phyloP scores from a whole-genome alignment of 2,888 invertebrate species.

The Drosophila ustulata region DNA sequence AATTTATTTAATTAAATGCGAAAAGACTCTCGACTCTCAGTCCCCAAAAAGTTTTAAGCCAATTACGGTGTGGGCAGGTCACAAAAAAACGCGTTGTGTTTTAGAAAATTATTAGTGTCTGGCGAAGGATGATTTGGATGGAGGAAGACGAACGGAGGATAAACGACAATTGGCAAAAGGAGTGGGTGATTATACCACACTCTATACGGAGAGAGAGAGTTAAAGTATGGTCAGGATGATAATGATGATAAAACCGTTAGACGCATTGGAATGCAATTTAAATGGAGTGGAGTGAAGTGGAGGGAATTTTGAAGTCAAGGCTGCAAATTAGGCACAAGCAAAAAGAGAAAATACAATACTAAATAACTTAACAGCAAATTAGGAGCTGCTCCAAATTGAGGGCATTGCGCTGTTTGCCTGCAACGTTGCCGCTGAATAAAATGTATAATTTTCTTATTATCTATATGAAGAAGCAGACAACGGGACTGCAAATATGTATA shows the following conservation, averaged over 20 bases:
- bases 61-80: constrained; percentile 44
- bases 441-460: constrained; percentile 82
- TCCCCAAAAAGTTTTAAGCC: constrained; percentile 28
- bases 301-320: constrained; percentile 49
- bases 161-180: constrained; percentile 64
- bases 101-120: constrained; percentile 72
- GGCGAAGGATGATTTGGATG: constrained; percentile 25
- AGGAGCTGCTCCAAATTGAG: constrained; percentile 70
- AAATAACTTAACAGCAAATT: constrained; percentile 79
- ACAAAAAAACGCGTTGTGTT: constrained; percentile 40
- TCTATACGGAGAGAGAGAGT: constrained; percentile 3
- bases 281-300: constrained; percentile 30
- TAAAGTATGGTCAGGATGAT: constrained; percentile 22
- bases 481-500: constrained; percentile 42
- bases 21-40: constrained; percentile 13
- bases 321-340: constrained; percentile 58
- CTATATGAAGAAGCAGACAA: constrained; percentile 67
- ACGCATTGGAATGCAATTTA: constrained; percentile 76
- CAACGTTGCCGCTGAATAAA: constrained; percentile 62
- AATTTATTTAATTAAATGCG: constrained; percentile 71
- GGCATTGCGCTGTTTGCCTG: constrained; percentile 74
- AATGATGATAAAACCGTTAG: constrained; percentile 70
- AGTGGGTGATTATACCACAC: constrained; percentile 57
- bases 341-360: constrained; percentile 49
- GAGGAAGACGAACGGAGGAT: constrained; percentile 44